A percentile compares a stretch with the other conserved stretches of the same genome.
Conservation (phyloP, 2,797 vertebrate genomes). For the Malacoraja senta region DNA sequence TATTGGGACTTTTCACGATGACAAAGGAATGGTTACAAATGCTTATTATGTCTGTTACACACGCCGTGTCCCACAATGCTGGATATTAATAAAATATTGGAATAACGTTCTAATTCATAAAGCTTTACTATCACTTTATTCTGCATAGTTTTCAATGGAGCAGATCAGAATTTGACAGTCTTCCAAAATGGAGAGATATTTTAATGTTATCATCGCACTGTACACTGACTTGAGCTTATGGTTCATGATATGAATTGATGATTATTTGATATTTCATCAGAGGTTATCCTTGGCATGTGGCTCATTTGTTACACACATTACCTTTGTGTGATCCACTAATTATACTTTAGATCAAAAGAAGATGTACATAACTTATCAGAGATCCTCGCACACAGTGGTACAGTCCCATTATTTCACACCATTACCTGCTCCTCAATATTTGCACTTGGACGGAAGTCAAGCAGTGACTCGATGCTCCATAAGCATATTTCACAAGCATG, state of each 20-base stretch:
- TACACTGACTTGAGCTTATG: neutral
- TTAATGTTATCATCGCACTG: neutral
- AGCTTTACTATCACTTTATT: neutral
- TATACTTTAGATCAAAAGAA: neutral
- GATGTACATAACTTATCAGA: neutral
- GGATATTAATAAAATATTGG: neutral
- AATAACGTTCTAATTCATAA: neutral
- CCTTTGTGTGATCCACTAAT: neutral
- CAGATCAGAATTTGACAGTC: neutral
- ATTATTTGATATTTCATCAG: neutral
- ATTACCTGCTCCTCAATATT: neutral
- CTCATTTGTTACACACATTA: neutral
- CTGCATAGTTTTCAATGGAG: neutral
- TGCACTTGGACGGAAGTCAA: neutral
- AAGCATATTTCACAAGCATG: neutral
- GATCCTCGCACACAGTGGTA: neutral
- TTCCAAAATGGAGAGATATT: neutral
- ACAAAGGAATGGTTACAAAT: no score
- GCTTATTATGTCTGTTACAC: no score
- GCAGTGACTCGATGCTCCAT: neutral
- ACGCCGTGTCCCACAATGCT: no score
- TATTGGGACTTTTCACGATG: no score
- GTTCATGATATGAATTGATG: neutral
- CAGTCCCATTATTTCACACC: no score
- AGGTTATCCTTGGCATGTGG: neutral